Evolutionary conservation across 2,797 vertebrate genomes (phyloP).

Genomic region (Xiphophorus birchmanni): DNA sequence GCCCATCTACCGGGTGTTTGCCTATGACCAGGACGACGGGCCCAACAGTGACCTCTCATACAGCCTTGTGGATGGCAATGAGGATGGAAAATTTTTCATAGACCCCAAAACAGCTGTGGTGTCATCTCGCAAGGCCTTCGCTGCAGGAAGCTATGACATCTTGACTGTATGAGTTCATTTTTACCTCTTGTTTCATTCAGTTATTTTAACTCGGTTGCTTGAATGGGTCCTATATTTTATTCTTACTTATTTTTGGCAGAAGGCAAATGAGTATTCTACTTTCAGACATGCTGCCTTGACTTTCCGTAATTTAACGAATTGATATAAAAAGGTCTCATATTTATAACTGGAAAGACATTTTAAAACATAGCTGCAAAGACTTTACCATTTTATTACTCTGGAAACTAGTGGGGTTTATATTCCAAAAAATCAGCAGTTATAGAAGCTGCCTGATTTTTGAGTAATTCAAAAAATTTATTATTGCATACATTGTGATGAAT

Average conservation of each 20-base stretch:
- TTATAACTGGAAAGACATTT: neutral
- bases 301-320: neutral
- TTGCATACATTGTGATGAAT: neutral
- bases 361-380: neutral
- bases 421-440: neutral
- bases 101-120: slow-evolving; percentile 96
- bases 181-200: neutral
- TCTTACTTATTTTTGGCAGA: neutral
- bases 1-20: slow-evolving; percentile 93
- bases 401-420: neutral
- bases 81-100: slow-evolving; percentile 94
- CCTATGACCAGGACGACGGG: slow-evolving; percentile 92
- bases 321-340: neutral
- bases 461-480: neutral
- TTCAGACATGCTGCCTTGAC: neutral
- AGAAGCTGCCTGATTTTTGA: neutral
- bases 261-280: neutral
- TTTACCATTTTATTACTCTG: neutral
- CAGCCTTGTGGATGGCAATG: slow-evolving; percentile 92
- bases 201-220: neutral
- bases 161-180: slow-evolving; percentile 85
- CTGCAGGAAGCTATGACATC: slow-evolving; percentile 93
- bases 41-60: slow-evolving; percentile 94
- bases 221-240: neutral
- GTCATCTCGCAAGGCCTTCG: slow-evolving; percentile 91